Conservation (phyloP, 2,113 vertebrate species). For the Neomonachus schauinslandi region DNA sequence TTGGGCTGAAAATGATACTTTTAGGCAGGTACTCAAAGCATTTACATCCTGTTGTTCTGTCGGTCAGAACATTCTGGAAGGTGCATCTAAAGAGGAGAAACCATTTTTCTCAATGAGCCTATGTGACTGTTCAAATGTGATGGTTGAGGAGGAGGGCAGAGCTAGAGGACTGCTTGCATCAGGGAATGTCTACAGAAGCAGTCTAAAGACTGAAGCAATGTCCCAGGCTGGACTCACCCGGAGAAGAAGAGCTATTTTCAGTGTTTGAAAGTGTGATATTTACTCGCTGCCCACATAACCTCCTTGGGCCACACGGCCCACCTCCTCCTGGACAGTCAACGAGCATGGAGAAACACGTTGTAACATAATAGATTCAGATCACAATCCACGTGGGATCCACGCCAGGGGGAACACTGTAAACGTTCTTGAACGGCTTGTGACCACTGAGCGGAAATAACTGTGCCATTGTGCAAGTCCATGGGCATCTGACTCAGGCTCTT, state of each 20-base stretch:
- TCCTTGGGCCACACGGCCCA: not conserved
- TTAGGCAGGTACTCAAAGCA: constrained; percentile 24
- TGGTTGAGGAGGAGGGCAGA: not conserved
- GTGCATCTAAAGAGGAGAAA: constrained; percentile 1
- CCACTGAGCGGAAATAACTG: not conserved
- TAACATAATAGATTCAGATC: not conserved
- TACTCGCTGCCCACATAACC: not conserved
- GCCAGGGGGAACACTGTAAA: too few relatives aligned
- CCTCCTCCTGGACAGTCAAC: not conserved
- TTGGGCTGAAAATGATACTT: constrained; percentile 35
- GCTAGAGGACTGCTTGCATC: not conserved
- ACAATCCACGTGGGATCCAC: not conserved
- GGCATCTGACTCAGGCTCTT: not conserved
- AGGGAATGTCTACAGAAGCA: not conserved
- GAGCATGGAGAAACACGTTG: not conserved
- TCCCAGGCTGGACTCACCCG: not conserved
- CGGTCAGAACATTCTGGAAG: not conserved
- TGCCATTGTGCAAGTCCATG: too few relatives aligned
- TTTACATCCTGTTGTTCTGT: constrained; percentile 44
- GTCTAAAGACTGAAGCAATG: not conserved
- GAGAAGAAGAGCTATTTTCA: not conserved
- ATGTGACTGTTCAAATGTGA: not conserved
- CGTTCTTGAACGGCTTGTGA: not conserved
- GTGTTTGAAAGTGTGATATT: constrained; percentile 12
- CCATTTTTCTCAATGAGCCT: not conserved